Evolutionary conservation across 2,888 invertebrate species (phyloP), one percentile per base, ranked within the genome.

Genomic region (Polyommatus icarus): DNA sequence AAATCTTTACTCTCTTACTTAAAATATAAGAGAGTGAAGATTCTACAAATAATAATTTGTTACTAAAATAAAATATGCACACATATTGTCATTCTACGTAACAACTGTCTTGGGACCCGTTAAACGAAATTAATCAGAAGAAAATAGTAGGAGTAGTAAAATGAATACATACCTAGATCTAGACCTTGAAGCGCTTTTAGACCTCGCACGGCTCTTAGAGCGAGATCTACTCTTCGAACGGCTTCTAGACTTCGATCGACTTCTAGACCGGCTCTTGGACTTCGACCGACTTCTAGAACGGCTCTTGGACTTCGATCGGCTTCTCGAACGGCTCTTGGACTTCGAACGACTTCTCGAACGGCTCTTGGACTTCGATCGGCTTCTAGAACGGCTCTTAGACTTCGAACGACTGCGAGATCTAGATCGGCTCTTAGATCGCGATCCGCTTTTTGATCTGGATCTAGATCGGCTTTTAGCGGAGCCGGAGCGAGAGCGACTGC

Each of bases 321-420:
- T 86, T 79, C 84, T 84, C 0, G 89, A 88, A 0, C 86, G 83
- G 61, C 90, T 90, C 78, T 89, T 88, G 2, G 82, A 92, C 76
- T 89, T 79, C 4, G 92, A 91, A 0, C 92, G 85, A 76, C 88
- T 87, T 2, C 87, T 83, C 24, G 91, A 91, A 0, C 86, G 85
- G 71, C 89, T 89, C 77, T 87, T 87, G 0, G 92, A 91, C 57
- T 86, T 80, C 1, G 87, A 87, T 0, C 85, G 82, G 76, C 87
- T 86, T 80, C 90, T 89, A 7, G 93, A 87, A 3, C 83, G 86
- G 36, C 92, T 92, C 77, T 88, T 88, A 0, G 93, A 92, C 8
- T 85, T 80, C 0, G 89, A 89, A 0, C 83, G 78, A n/a, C 86
- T 87, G 0, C 32, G 3, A 0, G 89, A 89, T 29, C 87, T 84